These are phyloP conservation scores for Strongylocentrotus purpuratus DNA, from an alignment of 35 echinoderm and acorn worm genomes.

Conservation along the genomic window DNA sequence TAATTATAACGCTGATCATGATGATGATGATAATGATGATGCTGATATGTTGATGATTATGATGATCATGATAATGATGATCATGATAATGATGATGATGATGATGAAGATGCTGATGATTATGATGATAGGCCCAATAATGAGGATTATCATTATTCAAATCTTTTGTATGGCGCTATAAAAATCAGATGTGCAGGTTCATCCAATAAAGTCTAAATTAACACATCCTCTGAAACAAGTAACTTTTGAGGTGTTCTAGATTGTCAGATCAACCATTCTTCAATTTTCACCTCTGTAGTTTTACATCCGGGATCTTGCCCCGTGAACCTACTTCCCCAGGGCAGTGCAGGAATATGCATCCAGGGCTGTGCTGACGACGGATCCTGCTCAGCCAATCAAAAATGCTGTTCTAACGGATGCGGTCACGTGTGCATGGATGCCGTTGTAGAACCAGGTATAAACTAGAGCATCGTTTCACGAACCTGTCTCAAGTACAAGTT, in stretches of 20 bases:
- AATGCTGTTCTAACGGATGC: conserved; percentile 94
- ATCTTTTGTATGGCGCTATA: not conserved
- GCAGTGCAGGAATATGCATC: conserved; percentile 16
- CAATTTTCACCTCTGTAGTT: not conserved
- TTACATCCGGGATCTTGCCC: not conserved
- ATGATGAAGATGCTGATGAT: too few relatives aligned
- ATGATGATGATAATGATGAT: too few relatives aligned
- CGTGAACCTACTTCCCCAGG: not conserved
- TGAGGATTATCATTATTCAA: not conserved
- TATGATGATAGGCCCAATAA: not conserved
- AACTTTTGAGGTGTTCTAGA: not conserved
- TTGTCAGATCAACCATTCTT: not conserved
- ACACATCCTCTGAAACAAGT: not conserved
- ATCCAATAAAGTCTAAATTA: too few relatives aligned
- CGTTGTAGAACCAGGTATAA: not conserved
- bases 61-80: too few relatives aligned
- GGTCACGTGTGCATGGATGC: conserved; percentile 58
- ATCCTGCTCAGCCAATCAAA: conserved; percentile 50
- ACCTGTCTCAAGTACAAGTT: too few relatives aligned
- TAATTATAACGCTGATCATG: not conserved
- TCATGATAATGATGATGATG: too few relatives aligned
- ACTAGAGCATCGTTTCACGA: too few relatives aligned
- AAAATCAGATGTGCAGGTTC: too few relatives aligned
- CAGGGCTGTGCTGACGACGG: conserved; percentile 45
- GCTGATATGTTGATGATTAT: not conserved